Conservation (phyloP, 2,888 invertebrate species). For the Drosophila bunnanda region DNA sequence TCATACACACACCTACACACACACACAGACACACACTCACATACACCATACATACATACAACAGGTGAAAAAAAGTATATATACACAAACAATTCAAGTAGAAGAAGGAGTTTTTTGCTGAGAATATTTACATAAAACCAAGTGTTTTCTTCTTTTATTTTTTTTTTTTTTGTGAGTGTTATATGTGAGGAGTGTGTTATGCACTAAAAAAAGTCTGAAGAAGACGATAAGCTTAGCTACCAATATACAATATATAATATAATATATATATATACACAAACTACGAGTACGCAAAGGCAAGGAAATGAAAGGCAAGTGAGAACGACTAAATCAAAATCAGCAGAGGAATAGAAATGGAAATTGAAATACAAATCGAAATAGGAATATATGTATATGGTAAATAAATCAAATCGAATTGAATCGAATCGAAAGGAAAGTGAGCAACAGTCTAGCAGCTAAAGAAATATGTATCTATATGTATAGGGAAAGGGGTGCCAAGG, state of each 20-base stretch:
- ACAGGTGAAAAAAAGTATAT: constrained; percentile 1
- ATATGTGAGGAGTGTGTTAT: not conserved
- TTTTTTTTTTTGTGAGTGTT: constrained; percentile 1
- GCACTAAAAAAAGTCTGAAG: not conserved
- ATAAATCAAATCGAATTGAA: constrained; percentile 23
- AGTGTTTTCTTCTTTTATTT: not conserved
- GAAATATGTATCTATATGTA: not conserved
- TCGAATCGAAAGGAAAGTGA: constrained; percentile 33
- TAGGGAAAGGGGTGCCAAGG: not conserved
- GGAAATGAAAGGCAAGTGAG: constrained; percentile 32
- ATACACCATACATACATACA: constrained; percentile 8
- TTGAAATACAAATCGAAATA: constrained; percentile 2
- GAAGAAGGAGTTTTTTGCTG: constrained; percentile 5
- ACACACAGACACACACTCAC: not conserved
- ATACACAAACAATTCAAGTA: not conserved
- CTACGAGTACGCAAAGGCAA: constrained; percentile 14
- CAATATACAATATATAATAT: constrained; percentile 3
- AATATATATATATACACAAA: constrained; percentile 5
- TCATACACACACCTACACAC: not conserved
- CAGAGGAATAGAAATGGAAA: not conserved
- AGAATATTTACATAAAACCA: constrained; percentile 22
- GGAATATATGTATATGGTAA: not conserved
- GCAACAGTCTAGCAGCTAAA: constrained; percentile 43
- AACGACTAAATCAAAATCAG: constrained; percentile 28
- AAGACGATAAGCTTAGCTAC: constrained; percentile 2